A percentile compares a stretch with the other conserved stretches of the same genome.
These are phyloP conservation scores for Morbakka virulenta DNA, from an alignment of 30 jellyfish, hydroid and myxozoan species.

Conservation along the genomic window DNA sequence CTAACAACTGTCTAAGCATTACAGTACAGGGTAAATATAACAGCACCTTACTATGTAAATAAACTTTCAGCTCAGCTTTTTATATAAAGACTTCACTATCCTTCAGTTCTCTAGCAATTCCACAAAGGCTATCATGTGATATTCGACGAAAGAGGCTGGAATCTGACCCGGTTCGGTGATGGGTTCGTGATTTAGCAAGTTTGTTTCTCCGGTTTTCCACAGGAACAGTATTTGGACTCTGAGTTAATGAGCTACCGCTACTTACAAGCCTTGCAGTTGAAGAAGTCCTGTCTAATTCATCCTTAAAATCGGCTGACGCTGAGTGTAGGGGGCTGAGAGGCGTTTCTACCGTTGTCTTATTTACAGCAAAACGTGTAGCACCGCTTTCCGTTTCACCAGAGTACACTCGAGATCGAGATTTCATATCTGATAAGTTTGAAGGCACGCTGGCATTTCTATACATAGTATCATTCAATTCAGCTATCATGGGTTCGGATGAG, in stretches of 20 bases:
- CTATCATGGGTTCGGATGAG: constrained; percentile 39
- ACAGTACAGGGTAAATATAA: no score
- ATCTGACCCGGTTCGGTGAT: constrained; percentile 21
- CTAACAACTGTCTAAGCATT: no score
- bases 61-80: neutral
- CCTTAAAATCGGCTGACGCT: neutral
- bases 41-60: no score
- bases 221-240: neutral
- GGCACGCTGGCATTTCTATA: neutral
- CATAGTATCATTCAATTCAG: constrained; percentile 7
- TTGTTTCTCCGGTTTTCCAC: neutral
- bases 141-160: constrained; percentile 7
- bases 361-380: neutral
- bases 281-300: neutral
- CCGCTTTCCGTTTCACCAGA: neutral
- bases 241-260: neutral
- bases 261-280: neutral
- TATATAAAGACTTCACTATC: constrained; percentile 51
- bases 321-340: neutral
- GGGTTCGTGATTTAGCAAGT: neutral
- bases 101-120: constrained; percentile 51
- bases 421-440: neutral
- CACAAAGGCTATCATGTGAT: constrained; percentile 37
- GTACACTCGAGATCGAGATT: neutral
- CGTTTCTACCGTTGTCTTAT: neutral